Conservation (phyloP, 37 sponge, comb jelly and placozoan species). For the Crambe crambe region DNA sequence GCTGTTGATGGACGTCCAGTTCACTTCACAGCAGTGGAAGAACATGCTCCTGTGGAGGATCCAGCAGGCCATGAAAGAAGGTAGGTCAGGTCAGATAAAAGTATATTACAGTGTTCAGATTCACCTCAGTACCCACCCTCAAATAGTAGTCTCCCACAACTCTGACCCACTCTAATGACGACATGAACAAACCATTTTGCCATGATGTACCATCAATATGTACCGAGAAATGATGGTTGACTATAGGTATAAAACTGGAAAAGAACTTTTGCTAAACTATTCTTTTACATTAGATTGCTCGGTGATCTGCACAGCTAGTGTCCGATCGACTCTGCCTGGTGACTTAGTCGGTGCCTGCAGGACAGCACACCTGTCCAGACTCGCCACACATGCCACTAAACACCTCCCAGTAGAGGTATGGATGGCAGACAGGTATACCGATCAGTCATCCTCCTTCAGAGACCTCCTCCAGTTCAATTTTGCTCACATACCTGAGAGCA, state of each 20-base stretch:
- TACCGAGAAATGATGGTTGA: too few relatives aligned
- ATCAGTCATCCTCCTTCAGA: background rate
- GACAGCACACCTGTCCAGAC: slow-evolving; percentile 11
- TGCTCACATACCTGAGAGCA: slow-evolving; percentile 5
- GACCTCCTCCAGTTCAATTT: slow-evolving; percentile 11
- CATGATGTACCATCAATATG: background rate
- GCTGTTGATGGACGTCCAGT: slow-evolving; percentile 23
- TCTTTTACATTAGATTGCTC: slow-evolving; percentile 18
- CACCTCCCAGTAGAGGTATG: slow-evolving; percentile 9
- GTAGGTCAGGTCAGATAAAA: background rate
- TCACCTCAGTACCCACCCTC: background rate
- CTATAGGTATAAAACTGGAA: too few relatives aligned
- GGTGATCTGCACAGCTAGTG: slow-evolving; percentile 1
- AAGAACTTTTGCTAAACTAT: too few relatives aligned
- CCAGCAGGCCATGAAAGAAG: slow-evolving; percentile 4
- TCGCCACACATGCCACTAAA: background rate
- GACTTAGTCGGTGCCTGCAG: slow-evolving; percentile 16
- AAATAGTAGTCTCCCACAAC: too few relatives aligned
- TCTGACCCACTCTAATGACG: too few relatives aligned
- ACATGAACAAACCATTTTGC: too few relatives aligned
- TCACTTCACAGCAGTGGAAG: slow-evolving; percentile 15
- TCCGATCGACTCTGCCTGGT: background rate
- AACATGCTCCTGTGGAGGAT: slow-evolving; percentile 13
- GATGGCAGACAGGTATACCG: background rate
- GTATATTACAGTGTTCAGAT: background rate